Evolutionary conservation across 2,113 vertebrate species (phyloP).

Genomic region (Gulo gulo): DNA sequence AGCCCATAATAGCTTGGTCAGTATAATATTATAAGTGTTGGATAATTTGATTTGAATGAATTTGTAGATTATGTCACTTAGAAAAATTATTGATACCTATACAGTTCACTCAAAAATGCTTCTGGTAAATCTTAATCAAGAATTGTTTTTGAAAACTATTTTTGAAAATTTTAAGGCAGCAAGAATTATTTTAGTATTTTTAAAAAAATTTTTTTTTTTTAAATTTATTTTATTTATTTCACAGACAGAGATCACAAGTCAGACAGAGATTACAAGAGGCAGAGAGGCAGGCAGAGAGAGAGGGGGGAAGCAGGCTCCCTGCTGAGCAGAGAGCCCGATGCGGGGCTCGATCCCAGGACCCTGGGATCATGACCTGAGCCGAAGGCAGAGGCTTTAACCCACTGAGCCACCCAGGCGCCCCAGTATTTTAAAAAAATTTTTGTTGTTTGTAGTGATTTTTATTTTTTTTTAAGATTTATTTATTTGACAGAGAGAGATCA

Average conservation of each 20-base stretch:
- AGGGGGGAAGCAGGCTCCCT: too few relatives aligned
- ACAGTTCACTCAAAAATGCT: not conserved
- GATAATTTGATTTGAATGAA: constrained; percentile 13
- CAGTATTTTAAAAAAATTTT: constrained; percentile 54
- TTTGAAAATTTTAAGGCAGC: not conserved
- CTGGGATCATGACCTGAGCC: too few relatives aligned
- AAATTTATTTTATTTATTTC: not conserved
- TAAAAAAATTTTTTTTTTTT: constrained; percentile 48
- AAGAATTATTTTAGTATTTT: not conserved
- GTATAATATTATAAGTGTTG: not conserved
- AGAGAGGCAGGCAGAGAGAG: too few relatives aligned
- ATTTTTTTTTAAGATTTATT: not conserved
- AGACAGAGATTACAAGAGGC: too few relatives aligned
- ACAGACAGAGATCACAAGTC: too few relatives aligned
- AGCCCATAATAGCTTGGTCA: not conserved
- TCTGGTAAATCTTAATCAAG: not conserved
- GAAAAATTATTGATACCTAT: not conserved
- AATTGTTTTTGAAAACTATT: not conserved
- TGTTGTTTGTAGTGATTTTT: too few relatives aligned
- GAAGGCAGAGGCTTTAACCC: too few relatives aligned
- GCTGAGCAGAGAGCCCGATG: too few relatives aligned
- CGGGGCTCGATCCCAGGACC: too few relatives aligned
- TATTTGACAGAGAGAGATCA: too few relatives aligned
- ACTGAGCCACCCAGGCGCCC: too few relatives aligned
- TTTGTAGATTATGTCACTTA: not conserved